phyloP scores from a whole-genome alignment of 2,797 vertebrate genomes.

The Tapera naevia region DNA sequence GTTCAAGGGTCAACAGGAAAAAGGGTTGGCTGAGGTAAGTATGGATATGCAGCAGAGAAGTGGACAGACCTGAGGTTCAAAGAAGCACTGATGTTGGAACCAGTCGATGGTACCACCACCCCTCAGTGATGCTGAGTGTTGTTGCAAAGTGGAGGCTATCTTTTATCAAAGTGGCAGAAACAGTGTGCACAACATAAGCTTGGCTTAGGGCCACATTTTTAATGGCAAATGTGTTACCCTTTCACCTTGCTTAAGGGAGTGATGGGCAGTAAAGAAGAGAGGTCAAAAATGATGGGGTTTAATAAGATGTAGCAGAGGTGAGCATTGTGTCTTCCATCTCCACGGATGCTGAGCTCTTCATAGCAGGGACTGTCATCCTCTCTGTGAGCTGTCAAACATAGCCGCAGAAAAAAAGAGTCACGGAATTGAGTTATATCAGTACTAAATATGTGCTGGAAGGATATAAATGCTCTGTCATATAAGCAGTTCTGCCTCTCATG shows the following conservation, averaged over 20 bases:
- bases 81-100: neutral
- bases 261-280: neutral
- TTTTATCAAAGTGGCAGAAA: neutral
- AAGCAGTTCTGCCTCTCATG: neutral
- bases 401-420: neutral
- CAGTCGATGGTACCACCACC: rapidly evolving
- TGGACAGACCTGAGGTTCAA: neutral
- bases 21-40: neutral
- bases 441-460: neutral
- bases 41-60: neutral
- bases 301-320: neutral
- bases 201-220: neutral
- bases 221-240: neutral
- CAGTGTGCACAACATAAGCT: neutral
- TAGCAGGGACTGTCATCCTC: neutral
- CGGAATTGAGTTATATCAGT: neutral
- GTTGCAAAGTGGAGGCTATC: neutral
- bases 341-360: neutral
- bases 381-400: neutral
- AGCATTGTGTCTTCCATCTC: rapidly evolving
- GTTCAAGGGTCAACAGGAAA: neutral
- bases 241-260: neutral
- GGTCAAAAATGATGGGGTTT: neutral
- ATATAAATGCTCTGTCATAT: neutral
- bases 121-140: neutral